Evolutionary conservation across 92 coral and sea anemone species (phyloP).

Genomic region (Phenganax marumi): DNA sequence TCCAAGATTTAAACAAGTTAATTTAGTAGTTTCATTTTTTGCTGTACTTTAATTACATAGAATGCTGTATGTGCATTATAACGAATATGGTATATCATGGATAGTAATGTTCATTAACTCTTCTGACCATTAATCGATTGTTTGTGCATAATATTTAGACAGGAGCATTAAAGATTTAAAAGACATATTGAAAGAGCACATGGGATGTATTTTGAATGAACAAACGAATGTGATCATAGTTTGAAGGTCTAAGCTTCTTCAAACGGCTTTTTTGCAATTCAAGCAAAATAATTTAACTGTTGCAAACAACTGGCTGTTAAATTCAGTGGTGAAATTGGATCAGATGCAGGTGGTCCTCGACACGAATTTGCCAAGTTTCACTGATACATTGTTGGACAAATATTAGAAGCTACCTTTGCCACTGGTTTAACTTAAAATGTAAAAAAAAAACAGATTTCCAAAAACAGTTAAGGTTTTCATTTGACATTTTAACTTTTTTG

Average conservation of each 20-base stretch:
- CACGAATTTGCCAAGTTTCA: conserved; percentile 1
- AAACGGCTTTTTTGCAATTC: conserved; percentile 19
- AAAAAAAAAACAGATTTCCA: too few species aligned
- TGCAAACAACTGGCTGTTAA: conserved; percentile 3
- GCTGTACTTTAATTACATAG: too few species aligned
- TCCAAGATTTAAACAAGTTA: conserved; percentile 15
- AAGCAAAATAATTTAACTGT: background rate
- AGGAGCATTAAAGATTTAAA: background rate
- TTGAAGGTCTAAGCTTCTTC: conserved; percentile 7
- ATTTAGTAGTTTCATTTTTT: background rate
- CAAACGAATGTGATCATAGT: conserved; percentile 9
- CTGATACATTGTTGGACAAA: background rate
- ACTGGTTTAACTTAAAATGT: too few species aligned
- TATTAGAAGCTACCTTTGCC: background rate
- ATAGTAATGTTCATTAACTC: too few species aligned
- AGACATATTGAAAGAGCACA: conserved; percentile 16
- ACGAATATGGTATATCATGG: too few species aligned
- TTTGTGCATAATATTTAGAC: background rate
- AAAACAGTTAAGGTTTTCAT: too few species aligned
- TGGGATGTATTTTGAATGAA: background rate
- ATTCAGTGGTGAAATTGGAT: conserved; percentile 30
- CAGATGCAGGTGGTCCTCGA: conserved; percentile 30
- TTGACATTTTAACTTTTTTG: too few species aligned
- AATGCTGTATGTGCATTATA: too few species aligned
- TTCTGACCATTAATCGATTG: background rate